Percentiles rank a stretch among this genome's conserved stretches.
These are phyloP conservation scores for Florisuga fusca DNA, from an alignment of 2,797 vertebrate species.

Conservation along the genomic window DNA sequence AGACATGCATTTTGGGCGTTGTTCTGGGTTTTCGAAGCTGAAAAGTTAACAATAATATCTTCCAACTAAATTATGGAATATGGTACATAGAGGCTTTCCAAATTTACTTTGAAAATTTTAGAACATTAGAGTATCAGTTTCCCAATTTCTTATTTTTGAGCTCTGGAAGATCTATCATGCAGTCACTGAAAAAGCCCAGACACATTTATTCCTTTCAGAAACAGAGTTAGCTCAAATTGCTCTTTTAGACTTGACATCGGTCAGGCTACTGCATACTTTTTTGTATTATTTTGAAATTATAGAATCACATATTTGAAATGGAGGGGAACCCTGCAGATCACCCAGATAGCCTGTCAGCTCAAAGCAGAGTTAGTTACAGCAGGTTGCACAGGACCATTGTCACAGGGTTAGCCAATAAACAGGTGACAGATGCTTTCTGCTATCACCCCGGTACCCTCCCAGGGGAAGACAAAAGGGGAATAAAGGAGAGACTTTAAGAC, in stretches of 20 bases:
- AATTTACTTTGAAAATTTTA: neutral
- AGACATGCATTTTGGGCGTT: neutral
- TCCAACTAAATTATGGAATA: neutral
- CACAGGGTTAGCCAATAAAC: too few species aligned
- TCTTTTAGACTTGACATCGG: neutral
- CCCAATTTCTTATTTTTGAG: neutral
- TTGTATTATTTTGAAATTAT: neutral
- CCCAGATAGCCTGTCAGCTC: too few species aligned
- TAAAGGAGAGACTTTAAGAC: too few species aligned
- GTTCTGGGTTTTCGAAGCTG: neutral
- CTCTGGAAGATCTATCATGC: neutral
- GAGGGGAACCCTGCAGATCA: accelerated
- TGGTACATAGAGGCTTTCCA: neutral
- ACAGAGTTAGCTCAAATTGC: neutral
- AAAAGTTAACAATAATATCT: neutral
- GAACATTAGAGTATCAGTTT: neutral
- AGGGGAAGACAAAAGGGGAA: too few species aligned
- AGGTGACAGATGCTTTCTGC: too few species aligned
- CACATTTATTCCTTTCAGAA: neutral
- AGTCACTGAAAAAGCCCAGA: neutral
- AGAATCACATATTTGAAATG: neutral
- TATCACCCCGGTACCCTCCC: too few species aligned
- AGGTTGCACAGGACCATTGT: neutral
- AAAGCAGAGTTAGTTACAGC: neutral
- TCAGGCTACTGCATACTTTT: neutral